phyloP scores from a whole-genome alignment of 2,888 invertebrate genomes.

The Dastarcus helophoroides region DNA sequence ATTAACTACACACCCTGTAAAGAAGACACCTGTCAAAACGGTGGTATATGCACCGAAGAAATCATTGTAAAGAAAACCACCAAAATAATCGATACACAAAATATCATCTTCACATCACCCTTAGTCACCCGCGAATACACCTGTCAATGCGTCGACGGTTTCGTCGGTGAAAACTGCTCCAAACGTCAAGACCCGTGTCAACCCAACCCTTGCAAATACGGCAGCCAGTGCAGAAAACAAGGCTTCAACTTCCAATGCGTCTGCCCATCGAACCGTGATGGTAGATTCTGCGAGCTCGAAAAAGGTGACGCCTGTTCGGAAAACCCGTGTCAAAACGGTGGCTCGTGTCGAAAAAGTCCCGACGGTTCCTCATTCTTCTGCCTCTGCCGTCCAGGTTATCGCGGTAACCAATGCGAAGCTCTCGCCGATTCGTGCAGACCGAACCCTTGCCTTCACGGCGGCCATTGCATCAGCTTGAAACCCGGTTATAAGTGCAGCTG shows the following conservation, averaged over 20 bases:
- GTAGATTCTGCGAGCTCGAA: slow-evolving; percentile 73
- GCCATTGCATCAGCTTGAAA: slow-evolving; percentile 77
- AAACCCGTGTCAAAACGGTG: slow-evolving; percentile 83
- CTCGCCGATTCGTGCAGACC: slow-evolving; percentile 82
- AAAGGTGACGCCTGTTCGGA: slow-evolving; percentile 73
- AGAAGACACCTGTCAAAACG: slow-evolving; percentile 62
- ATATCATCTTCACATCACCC: slow-evolving; percentile 74
- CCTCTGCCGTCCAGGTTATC: slow-evolving; percentile 80
- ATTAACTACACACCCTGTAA: slow-evolving; percentile 73
- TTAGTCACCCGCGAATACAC: slow-evolving; percentile 62
- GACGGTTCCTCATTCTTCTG: slow-evolving; percentile 87
- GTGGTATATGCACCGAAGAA: slow-evolving; percentile 62
- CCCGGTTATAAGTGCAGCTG: slow-evolving; percentile 82
- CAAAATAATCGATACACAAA: slow-evolving; percentile 69
- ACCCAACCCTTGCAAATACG: slow-evolving; percentile 77
- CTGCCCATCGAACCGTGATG: slow-evolving; percentile 68
- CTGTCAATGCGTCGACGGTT: slow-evolving; percentile 76
- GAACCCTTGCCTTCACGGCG: slow-evolving; percentile 86
- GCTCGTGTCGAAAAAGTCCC: slow-evolving; percentile 79
- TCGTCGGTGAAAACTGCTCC: slow-evolving; percentile 71
- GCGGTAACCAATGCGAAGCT: slow-evolving; percentile 83
- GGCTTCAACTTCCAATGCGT: slow-evolving; percentile 75
- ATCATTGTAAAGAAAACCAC: slow-evolving; percentile 57
- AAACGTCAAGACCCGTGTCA: slow-evolving; percentile 83
- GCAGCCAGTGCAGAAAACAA: slow-evolving; percentile 73